Conservation (phyloP, 2,888 invertebrate species). For the Caenorhabditis panamensis region DNA sequence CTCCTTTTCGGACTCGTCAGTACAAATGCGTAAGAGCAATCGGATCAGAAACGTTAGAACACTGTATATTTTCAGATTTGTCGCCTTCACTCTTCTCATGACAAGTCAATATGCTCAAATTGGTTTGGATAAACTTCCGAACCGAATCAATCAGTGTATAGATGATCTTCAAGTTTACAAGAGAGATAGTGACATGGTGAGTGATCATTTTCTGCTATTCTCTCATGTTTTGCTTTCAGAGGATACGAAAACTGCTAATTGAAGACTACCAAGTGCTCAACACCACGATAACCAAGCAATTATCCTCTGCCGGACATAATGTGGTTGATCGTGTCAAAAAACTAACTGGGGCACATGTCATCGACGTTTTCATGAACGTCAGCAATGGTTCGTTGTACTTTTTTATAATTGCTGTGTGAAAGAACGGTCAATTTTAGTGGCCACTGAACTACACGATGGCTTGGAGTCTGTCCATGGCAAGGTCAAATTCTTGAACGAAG, state of each 20-base stretch:
- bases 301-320: constrained; percentile 69
- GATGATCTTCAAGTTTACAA: constrained; percentile 80
- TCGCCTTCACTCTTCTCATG: constrained; percentile 76
- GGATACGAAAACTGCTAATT: constrained; percentile 75
- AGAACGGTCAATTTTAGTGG: constrained; percentile 57
- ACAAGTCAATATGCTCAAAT: constrained; percentile 79
- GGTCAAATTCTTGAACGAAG: constrained; percentile 65
- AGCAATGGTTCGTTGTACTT: constrained; percentile 56
- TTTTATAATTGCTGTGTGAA: not conserved
- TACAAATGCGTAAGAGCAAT: constrained; percentile 74
- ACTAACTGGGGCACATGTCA: constrained; percentile 74
- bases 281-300: constrained; percentile 67
- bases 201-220: not conserved
- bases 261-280: constrained; percentile 77
- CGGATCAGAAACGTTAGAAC: not conserved
- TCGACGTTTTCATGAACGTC: constrained; percentile 73
- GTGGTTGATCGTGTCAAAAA: constrained; percentile 76
- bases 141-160: constrained; percentile 77
- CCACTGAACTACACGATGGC: constrained; percentile 60
- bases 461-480: constrained; percentile 55
- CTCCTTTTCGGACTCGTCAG: constrained; percentile 73
- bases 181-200: constrained; percentile 76
- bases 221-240: constrained; percentile 67
- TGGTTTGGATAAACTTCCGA: constrained; percentile 78
- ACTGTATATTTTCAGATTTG: constrained; percentile 67